phyloP scores from a whole-genome alignment of 64 coral and sea anemone species.

The Porites lutea region DNA sequence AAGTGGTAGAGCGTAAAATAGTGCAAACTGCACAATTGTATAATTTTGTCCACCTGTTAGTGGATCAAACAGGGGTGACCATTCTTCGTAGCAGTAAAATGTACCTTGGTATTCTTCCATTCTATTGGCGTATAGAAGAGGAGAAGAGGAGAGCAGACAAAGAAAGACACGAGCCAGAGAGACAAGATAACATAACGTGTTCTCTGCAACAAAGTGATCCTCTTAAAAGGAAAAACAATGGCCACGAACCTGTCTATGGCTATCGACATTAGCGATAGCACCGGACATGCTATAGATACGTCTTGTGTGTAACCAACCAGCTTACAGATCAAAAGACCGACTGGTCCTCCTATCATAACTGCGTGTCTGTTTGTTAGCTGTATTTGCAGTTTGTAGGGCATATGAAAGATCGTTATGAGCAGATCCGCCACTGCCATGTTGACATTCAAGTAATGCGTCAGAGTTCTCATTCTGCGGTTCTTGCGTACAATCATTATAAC shows the following conservation, averaged over 20 bases:
- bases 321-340: conserved; percentile 71
- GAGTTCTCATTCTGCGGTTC: conserved; percentile 65
- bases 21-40: conserved; percentile 32
- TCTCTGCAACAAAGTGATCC: conserved; percentile 31
- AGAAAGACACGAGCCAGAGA: conserved; percentile 53
- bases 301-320: conserved; percentile 63
- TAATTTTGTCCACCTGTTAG: not conserved
- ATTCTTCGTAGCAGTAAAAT: conserved; percentile 65
- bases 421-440: conserved; percentile 84
- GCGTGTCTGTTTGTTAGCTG: conserved; percentile 24
- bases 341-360: not conserved
- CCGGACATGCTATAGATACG: conserved; percentile 68
- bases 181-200: conserved; percentile 23
- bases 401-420: conserved; percentile 66
- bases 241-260: conserved; percentile 73
- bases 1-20: conserved; percentile 42
- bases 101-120: conserved; percentile 10
- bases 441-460: conserved; percentile 76
- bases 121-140: conserved; percentile 78
- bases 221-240: conserved; percentile 71
- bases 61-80: conserved; percentile 45
- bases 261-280: conserved; percentile 57
- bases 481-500: conserved; percentile 63
- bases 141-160: conserved; percentile 63
- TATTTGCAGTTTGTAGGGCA: conserved; percentile 71